These are phyloP conservation scores for Castor canadensis DNA, from an alignment of 2,113 vertebrate species.

Conservation along the genomic window DNA sequence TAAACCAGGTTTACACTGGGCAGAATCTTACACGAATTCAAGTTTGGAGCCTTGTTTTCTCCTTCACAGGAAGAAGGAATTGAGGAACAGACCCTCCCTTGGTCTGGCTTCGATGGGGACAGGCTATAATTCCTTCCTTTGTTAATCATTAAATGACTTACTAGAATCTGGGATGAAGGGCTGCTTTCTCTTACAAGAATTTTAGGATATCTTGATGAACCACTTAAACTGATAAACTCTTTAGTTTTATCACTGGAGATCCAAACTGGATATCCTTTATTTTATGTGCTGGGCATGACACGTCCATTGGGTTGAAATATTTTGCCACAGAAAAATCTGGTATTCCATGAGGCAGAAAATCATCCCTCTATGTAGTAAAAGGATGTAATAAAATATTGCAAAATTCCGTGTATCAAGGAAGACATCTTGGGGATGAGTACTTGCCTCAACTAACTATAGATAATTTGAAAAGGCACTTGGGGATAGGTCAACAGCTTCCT, in stretches of 20 bases:
- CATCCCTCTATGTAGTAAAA: background rate
- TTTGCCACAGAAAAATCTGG: background rate
- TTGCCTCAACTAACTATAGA: background rate
- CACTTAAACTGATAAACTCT: slow-evolving; percentile 3
- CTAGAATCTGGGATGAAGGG: background rate
- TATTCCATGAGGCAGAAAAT: background rate
- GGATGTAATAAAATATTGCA: background rate
- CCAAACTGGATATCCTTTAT: background rate
- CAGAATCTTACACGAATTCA: slow-evolving; percentile 33
- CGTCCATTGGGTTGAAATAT: background rate
- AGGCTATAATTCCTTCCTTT: slow-evolving; percentile 49
- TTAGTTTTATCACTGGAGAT: background rate
- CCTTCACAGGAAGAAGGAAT: slow-evolving; percentile 39
- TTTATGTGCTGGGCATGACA: background rate
- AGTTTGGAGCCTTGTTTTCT: slow-evolving; percentile 53
- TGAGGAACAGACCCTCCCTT: background rate
- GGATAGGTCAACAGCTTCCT: background rate
- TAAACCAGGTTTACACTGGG: slow-evolving; percentile 1
- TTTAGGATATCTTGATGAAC: slow-evolving; percentile 31
- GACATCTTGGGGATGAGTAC: background rate
- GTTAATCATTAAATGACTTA: slow-evolving; percentile 45
- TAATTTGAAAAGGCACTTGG: background rate
- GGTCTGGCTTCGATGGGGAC: background rate
- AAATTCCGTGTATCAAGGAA: background rate
- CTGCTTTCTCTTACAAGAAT: slow-evolving; percentile 40